Evolutionary conservation across 1,140 invertebrate species (phyloP).

Genomic region (Drosophila lacteicornis): DNA sequence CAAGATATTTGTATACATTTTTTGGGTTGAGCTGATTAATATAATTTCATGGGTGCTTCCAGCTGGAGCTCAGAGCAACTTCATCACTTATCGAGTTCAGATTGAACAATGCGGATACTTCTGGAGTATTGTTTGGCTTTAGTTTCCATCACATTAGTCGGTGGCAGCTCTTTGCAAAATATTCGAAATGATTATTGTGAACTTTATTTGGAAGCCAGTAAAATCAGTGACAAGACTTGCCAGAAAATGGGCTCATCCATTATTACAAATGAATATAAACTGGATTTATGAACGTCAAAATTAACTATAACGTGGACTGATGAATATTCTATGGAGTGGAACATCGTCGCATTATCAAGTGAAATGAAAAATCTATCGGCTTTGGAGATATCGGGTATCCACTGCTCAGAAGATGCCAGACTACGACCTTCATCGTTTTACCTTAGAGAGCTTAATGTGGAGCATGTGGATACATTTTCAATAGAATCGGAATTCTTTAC

Average conservation of each 20-base stretch:
- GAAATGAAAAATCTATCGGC: accelerated
- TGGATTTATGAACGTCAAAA: neutral
- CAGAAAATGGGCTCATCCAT: neutral
- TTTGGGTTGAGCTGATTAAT: neutral
- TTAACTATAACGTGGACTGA: neutral
- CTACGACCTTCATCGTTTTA: neutral
- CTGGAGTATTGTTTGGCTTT: neutral
- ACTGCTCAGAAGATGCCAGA: neutral
- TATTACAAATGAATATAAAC: neutral
- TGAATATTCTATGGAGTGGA: too few species aligned
- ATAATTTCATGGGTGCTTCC: neutral
- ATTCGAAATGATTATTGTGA: conserved; percentile 2
- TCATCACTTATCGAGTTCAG: neutral
- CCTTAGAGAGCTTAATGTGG: neutral
- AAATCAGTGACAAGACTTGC: neutral
- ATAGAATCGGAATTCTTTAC: neutral
- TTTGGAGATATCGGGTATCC: neutral
- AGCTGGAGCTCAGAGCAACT: neutral
- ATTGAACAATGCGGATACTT: neutral
- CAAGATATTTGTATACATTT: neutral
- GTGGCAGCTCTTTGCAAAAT: neutral
- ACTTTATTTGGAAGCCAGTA: neutral
- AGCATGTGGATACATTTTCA: neutral
- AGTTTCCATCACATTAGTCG: neutral
- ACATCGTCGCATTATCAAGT: neutral